These are phyloP conservation scores for Arizona elegans DNA, from an alignment of 2,113 vertebrate genomes.

Conservation along the genomic window DNA sequence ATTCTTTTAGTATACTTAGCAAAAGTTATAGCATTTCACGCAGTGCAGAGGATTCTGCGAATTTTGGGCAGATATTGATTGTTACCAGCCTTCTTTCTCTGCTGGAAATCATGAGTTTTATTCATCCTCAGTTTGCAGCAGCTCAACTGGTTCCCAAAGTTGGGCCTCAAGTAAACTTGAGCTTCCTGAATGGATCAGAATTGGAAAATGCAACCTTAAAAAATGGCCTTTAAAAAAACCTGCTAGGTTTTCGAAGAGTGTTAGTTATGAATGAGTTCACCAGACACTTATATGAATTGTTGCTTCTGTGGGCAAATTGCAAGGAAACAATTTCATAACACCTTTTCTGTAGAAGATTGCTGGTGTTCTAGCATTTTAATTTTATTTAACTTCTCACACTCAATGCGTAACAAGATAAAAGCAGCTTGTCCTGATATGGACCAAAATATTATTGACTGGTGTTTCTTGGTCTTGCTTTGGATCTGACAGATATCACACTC, in stretches of 20 bases:
- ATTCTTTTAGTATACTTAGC: constrained; percentile 13
- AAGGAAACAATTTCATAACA: background rate
- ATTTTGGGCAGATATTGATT: background rate
- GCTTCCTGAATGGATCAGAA: background rate
- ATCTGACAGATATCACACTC: background rate
- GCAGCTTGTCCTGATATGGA: background rate
- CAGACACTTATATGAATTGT: background rate
- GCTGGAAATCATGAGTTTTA: background rate
- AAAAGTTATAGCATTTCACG: background rate
- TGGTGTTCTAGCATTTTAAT: background rate
- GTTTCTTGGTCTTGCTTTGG: constrained; percentile 9
- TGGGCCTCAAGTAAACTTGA: background rate
- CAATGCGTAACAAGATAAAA: background rate
- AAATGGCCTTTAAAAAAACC: background rate
- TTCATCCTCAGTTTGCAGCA: background rate
- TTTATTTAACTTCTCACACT: background rate
- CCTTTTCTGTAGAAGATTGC: background rate
- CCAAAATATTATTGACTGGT: constrained; percentile 4
- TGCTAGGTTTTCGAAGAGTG: background rate
- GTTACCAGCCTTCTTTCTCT: background rate
- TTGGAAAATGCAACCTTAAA: background rate
- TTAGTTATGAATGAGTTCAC: background rate
- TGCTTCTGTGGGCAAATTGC: background rate
- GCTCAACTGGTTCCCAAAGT: background rate
- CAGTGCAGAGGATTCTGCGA: background rate